Evolutionary conservation across 2,888 invertebrate species (phyloP), one percentile per base, ranked within the genome.

Genomic region (Dynastes grantii): DNA sequence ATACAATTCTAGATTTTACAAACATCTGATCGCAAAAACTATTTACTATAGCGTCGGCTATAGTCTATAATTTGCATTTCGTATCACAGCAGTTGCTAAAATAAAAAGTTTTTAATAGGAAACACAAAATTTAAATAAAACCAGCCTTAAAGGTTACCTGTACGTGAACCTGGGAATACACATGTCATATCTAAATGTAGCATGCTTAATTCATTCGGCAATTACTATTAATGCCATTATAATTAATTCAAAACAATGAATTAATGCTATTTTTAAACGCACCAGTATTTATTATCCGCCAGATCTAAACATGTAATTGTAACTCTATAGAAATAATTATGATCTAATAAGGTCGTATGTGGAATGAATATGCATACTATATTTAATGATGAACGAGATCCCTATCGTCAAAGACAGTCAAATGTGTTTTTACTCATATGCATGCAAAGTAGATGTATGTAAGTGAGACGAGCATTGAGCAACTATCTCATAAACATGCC

Each of bases 291-390:
- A 37, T 8, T 49, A 27, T 27, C 22, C 6, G n/a, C 22, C 37
- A 71, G 0, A 71, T 71, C 53, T 55, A 9, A 58, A n/a, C 4
- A 45, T 8, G 11, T 45, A 55, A 29, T 55, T 55, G n/a, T 37
- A 55, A 71, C 9, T 45, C 16, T 32, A n/a, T 58, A 29, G 32
- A 73, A 73, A 73, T 73, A 73, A 73, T 73, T 73, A 73, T 73
- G 73, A 73, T 45, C 73, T 73, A 73, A 73, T 73, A 73, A 61
- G 45, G 22, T 22, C 22, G 40, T 45, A 37, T 37, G 16, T 16
- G n/a, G 16, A 45, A 45, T 45, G 45, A 29, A 55, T 71, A 37
- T 16, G 16, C 5, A 37, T 32, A 71, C 71, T 73, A 73, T 73
- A 53, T 73, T 61, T 61, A 73, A 53, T 61, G 45, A 73, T 73